Evolutionary conservation across 2,888 invertebrate species (phyloP).

Genomic region (Muscina levida): DNA sequence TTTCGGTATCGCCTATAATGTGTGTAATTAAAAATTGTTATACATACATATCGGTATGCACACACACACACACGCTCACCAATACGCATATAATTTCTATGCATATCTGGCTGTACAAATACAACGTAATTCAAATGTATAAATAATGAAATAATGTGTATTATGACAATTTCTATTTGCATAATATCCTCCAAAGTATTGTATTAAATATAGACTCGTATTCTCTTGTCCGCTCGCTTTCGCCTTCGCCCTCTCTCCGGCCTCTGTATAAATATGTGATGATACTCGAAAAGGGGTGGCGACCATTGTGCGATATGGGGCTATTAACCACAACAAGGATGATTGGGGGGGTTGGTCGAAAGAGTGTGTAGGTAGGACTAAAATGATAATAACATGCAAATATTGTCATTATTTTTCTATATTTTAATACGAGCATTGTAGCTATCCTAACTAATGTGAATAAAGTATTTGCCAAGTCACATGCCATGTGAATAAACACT

Average conservation of each 20-base stretch:
- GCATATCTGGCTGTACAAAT: too few species aligned
- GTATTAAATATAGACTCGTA: not conserved
- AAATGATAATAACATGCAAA: slow-evolving; percentile 47
- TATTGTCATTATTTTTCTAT: slow-evolving; percentile 37
- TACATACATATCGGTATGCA: too few species aligned
- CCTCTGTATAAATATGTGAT: too few species aligned
- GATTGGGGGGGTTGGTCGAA: not conserved
- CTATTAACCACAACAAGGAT: too few species aligned
- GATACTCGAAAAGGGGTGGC: too few species aligned
- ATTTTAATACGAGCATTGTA: slow-evolving; percentile 38
- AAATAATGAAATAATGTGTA: slow-evolving; percentile 7
- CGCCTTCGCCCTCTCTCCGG: too few species aligned
- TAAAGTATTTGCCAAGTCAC: slow-evolving; percentile 18
- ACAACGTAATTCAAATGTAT: slow-evolving; percentile 1
- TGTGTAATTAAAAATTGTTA: too few species aligned
- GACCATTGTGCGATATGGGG: too few species aligned
- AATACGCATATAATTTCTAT: too few species aligned
- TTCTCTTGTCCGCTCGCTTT: too few species aligned
- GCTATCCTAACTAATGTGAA: slow-evolving; percentile 25
- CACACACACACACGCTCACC: too few species aligned
- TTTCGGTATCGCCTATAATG: too few species aligned
- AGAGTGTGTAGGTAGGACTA: slow-evolving; percentile 9
- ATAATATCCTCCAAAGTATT: slow-evolving; percentile 11
- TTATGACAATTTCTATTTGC: slow-evolving; percentile 3
- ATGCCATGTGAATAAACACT: slow-evolving; percentile 4